phyloP scores from a whole-genome alignment of 1,140 invertebrate species.

The Drosophila pectinifera region DNA sequence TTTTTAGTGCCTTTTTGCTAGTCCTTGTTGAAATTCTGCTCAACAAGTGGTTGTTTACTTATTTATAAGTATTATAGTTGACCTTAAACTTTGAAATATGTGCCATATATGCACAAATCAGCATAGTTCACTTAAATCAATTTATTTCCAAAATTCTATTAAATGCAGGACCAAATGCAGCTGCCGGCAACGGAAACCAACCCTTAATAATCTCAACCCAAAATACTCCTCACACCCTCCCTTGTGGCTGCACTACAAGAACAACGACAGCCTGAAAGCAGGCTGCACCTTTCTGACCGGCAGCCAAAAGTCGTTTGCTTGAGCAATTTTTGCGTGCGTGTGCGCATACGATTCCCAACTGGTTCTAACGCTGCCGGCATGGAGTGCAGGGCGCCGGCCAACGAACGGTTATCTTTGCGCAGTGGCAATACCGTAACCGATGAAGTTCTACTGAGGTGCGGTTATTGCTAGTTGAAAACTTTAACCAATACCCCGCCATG shows the following conservation, averaged over 20 bases:
- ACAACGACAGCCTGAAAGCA: slow-evolving; percentile 53
- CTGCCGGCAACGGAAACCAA: neutral
- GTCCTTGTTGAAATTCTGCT: too few species aligned
- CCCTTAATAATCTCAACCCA: slow-evolving; percentile 1
- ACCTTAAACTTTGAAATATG: neutral
- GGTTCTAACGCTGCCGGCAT: slow-evolving; percentile 37
- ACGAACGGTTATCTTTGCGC: slow-evolving; percentile 85
- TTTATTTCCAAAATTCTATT: neutral
- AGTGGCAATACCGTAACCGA: slow-evolving; percentile 79
- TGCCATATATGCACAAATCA: neutral
- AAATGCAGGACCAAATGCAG: neutral
- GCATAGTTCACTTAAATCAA: neutral
- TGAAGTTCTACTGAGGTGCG: slow-evolving; percentile 76
- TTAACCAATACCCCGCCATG: slow-evolving; percentile 85
- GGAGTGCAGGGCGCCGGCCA: slow-evolving; percentile 3
- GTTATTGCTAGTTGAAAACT: slow-evolving; percentile 83
- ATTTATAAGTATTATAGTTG: neutral
- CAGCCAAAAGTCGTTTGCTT: slow-evolving; percentile 12
- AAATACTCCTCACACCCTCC: neutral
- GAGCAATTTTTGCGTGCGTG: slow-evolving; percentile 13
- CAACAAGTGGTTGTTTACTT: slow-evolving; percentile 1
- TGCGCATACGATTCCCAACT: slow-evolving; percentile 69
- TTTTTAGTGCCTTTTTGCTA: neutral
- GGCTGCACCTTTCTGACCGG: slow-evolving; percentile 25
- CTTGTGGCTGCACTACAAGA: slow-evolving; percentile 7